Conservation (phyloP, 2,888 invertebrate genomes). For the Loripinus fragilis region DNA sequence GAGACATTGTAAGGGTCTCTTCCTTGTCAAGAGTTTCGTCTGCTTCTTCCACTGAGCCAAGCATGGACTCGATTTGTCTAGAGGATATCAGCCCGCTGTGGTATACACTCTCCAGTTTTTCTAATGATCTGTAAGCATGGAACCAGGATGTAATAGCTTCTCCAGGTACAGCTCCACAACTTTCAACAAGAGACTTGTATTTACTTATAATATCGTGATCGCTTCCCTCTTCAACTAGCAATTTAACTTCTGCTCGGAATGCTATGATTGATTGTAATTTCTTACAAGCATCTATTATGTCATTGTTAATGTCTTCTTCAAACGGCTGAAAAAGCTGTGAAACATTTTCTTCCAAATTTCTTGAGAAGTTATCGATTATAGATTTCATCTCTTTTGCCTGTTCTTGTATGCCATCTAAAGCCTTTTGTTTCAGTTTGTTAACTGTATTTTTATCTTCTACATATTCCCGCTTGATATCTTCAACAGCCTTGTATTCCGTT, state of each 20-base stretch:
- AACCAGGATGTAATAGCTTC: background rate
- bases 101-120: background rate
- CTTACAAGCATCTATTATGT: background rate
- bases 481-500: background rate
- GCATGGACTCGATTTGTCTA: background rate
- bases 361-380: background rate
- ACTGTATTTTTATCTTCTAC: background rate
- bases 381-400: background rate
- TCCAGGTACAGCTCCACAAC: background rate
- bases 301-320: background rate
- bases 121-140: background rate
- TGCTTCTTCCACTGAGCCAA: background rate
- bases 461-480: background rate
- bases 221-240: background rate
- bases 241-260: background rate
- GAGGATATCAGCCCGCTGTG: background rate
- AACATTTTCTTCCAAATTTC: background rate
- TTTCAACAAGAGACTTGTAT: background rate
- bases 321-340: background rate
- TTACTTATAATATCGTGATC: background rate
- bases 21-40: too few relatives aligned
- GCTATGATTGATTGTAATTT: background rate
- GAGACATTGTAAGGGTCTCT: too few relatives aligned
- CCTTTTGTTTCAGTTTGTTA: background rate
- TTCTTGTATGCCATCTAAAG: background rate